phyloP scores from a whole-genome alignment of 2,888 invertebrate species.

The Cataglyphis livida region DNA sequence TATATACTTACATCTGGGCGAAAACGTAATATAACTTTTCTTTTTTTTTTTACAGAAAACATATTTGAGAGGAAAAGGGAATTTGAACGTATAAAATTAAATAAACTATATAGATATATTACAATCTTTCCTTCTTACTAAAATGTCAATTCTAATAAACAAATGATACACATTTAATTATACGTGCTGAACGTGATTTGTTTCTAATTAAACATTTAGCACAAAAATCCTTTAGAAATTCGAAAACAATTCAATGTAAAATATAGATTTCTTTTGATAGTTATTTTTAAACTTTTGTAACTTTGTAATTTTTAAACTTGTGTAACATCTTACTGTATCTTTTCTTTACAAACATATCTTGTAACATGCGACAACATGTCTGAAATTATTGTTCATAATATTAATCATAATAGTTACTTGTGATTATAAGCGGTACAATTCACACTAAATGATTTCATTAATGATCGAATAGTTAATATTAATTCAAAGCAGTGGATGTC shows the following conservation, averaged over 20 bases:
- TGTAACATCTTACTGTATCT: background rate
- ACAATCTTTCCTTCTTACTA: slow-evolving; percentile 62
- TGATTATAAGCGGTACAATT: slow-evolving; percentile 36
- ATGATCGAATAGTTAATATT: slow-evolving; percentile 78
- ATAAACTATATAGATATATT: slow-evolving; percentile 74
- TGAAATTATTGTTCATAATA: background rate
- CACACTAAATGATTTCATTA: slow-evolving; percentile 23
- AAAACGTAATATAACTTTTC: slow-evolving; percentile 65
- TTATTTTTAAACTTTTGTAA: slow-evolving; percentile 18
- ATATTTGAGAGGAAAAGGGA: slow-evolving; percentile 46
- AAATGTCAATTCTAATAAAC: slow-evolving; percentile 50
- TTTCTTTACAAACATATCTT: slow-evolving; percentile 34
- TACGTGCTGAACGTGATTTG: slow-evolving; percentile 31
- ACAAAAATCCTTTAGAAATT: slow-evolving; percentile 24
- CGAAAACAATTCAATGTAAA: slow-evolving; percentile 43
- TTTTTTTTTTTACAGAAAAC: slow-evolving; percentile 27
- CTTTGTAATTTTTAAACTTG: slow-evolving; percentile 7
- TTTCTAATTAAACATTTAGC: slow-evolving; percentile 44
- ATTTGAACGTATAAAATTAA: slow-evolving; percentile 76
- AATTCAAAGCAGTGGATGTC: slow-evolving; percentile 96
- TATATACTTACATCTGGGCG: slow-evolving; percentile 57
- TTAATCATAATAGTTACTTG: slow-evolving; percentile 26
- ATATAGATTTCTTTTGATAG: slow-evolving; percentile 35
- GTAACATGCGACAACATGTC: slow-evolving; percentile 24
- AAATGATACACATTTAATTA: slow-evolving; percentile 57